Percentiles rank a stretch among this genome's conserved stretches.
phyloP scores from a whole-genome alignment of 2,888 invertebrate species.

The Tinea pellionella region DNA sequence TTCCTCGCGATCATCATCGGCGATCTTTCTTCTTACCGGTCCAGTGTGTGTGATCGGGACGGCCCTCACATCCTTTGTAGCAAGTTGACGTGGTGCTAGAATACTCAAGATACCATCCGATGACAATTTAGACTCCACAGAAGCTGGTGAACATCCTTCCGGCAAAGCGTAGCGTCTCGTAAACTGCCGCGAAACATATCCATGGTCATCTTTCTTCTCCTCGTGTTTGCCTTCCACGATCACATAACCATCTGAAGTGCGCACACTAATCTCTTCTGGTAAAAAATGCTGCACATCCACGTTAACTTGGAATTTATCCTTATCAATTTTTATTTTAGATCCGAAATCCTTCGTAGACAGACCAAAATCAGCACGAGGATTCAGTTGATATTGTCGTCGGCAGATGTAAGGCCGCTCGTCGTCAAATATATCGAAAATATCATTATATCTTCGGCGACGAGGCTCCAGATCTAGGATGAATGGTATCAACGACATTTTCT shows the following conservation, averaged over 20 bases:
- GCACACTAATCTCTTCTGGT: conserved; percentile 82
- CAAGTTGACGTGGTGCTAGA: conserved; percentile 61
- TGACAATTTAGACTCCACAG: conserved; percentile 77
- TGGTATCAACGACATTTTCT: conserved; percentile 48
- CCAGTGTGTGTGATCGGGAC: conserved; percentile 74
- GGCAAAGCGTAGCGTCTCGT: conserved; percentile 80
- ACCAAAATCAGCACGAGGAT: conserved; percentile 31
- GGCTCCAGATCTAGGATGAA: conserved; percentile 39
- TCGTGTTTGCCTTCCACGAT: conserved; percentile 84
- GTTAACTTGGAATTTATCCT: conserved; percentile 74
- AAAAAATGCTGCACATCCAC: conserved; percentile 83
- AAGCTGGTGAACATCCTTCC: conserved; percentile 76
- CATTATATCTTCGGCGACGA: conserved; percentile 39
- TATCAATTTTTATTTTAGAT: conserved; percentile 65
- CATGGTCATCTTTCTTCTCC: conserved; percentile 80
- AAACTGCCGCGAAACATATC: conserved; percentile 79
- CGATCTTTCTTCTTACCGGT: conserved; percentile 59
- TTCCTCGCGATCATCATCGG: conserved; percentile 30
- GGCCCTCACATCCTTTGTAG: conserved; percentile 50
- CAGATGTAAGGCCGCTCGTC: conserved; percentile 43
- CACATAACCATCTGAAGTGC: conserved; percentile 76
- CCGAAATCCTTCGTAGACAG: conserved; percentile 57
- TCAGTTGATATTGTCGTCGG: conserved; percentile 17
- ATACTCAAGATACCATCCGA: conserved; percentile 81
- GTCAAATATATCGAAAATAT: conserved; percentile 40